Conservation (phyloP, 2,797 vertebrate species). For the Morus bassanus region DNA sequence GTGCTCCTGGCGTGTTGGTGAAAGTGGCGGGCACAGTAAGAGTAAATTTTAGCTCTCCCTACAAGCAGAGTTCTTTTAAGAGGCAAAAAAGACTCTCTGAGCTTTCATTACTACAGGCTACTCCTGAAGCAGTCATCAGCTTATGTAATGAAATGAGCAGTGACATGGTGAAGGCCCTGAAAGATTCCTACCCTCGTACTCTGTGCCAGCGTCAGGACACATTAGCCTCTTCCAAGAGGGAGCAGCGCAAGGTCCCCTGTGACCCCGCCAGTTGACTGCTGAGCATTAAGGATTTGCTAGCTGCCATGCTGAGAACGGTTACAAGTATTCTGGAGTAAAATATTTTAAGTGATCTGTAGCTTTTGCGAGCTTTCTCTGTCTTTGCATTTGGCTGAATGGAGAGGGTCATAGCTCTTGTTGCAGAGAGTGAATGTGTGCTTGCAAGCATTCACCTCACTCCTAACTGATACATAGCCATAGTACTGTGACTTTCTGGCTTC, state of each 20-base stretch:
- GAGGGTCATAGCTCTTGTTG: neutral
- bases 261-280: neutral
- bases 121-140: neutral
- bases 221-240: neutral
- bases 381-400: neutral
- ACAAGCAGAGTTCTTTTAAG: neutral
- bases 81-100: neutral
- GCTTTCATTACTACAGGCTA: neutral
- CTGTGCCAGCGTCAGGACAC: neutral
- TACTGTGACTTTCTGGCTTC: neutral
- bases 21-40: neutral
- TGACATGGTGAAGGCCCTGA: neutral
- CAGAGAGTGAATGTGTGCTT: neutral
- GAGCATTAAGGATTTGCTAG: neutral
- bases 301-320: neutral
- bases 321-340: neutral
- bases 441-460: neutral
- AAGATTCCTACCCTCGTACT: neutral
- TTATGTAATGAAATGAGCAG: constrained; percentile 4
- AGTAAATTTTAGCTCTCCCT: neutral
- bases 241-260: accelerated
- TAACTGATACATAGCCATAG: neutral
- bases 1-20: neutral
- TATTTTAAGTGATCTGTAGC: neutral
- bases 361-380: neutral